Evolutionary conservation across 2,888 invertebrate genomes (phyloP).

Genomic region (Iselma pallidipennis): DNA sequence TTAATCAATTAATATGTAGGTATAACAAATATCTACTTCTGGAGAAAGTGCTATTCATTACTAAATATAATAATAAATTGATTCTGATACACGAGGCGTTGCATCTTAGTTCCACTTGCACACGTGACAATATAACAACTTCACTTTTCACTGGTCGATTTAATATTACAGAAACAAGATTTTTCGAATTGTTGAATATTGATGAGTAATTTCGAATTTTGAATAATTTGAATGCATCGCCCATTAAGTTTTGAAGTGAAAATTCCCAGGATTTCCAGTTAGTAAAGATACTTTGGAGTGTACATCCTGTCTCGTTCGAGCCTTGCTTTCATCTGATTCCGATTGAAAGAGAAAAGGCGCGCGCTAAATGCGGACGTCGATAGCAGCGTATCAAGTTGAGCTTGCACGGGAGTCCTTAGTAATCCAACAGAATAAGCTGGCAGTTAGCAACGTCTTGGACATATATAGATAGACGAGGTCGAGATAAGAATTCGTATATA

Average conservation of each 20-base stretch:
- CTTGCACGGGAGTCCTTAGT: conserved; percentile 14
- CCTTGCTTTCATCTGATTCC: neutral
- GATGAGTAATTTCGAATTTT: no score
- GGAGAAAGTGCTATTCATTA: neutral
- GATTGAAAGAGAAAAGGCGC: neutral
- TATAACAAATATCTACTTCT: neutral
- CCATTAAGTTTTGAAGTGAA: no score
- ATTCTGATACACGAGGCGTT: no score
- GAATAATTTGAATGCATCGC: no score
- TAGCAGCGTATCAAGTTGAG: neutral
- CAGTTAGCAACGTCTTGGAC: conserved; percentile 23
- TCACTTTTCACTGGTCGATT: no score
- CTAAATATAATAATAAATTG: no score
- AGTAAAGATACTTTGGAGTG: neutral
- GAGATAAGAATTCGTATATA: conserved; percentile 28
- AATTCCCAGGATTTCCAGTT: no score
- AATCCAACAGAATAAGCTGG: conserved; percentile 26
- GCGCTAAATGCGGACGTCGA: neutral
- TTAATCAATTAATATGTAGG: neutral
- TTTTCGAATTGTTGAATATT: no score
- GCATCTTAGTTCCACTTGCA: no score
- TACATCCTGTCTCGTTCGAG: neutral
- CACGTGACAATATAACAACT: no score
- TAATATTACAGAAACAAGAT: no score
- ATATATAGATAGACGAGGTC: conserved; percentile 7